phyloP scores from a whole-genome alignment of 2,888 invertebrate species.

The Cetonia aurata region DNA sequence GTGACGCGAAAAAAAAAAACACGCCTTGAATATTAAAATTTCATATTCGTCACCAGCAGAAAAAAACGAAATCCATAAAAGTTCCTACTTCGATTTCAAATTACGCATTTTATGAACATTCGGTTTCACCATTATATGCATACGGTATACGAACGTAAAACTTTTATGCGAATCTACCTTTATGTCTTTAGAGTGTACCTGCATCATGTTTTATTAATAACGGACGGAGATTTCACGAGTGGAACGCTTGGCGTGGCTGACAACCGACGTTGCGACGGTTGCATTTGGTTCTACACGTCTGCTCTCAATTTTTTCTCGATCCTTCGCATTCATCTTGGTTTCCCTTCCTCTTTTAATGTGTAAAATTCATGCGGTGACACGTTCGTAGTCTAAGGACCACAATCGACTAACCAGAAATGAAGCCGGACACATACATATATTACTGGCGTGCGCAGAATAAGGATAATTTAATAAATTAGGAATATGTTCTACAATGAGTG shows the following conservation, averaged over 20 bases:
- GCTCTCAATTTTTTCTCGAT: background rate
- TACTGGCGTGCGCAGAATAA: too few relatives aligned
- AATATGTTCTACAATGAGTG: too few relatives aligned
- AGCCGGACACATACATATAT: too few relatives aligned
- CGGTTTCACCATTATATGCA: background rate
- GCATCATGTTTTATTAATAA: conserved; percentile 26
- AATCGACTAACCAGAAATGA: too few relatives aligned
- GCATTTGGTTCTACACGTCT: conserved; percentile 17
- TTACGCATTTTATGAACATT: background rate
- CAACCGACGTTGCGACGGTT: background rate
- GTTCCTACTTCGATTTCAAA: conserved; percentile 4
- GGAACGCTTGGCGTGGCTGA: background rate
- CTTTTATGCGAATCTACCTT: conserved; percentile 11
- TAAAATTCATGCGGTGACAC: too few relatives aligned
- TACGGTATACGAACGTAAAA: conserved; percentile 1
- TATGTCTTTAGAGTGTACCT: conserved; percentile 7
- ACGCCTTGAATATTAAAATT: background rate
- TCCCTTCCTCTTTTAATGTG: background rate
- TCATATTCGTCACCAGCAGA: background rate
- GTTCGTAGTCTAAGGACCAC: too few relatives aligned
- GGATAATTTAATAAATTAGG: too few relatives aligned
- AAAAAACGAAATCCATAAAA: background rate
- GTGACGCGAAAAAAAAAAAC: background rate
- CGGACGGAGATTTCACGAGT: background rate
- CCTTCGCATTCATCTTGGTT: background rate